Percentiles rank a stretch among this genome's conserved stretches.
These are phyloP conservation scores for Scarus forsteni DNA, from an alignment of 2,797 vertebrate species.

Conservation along the genomic window DNA sequence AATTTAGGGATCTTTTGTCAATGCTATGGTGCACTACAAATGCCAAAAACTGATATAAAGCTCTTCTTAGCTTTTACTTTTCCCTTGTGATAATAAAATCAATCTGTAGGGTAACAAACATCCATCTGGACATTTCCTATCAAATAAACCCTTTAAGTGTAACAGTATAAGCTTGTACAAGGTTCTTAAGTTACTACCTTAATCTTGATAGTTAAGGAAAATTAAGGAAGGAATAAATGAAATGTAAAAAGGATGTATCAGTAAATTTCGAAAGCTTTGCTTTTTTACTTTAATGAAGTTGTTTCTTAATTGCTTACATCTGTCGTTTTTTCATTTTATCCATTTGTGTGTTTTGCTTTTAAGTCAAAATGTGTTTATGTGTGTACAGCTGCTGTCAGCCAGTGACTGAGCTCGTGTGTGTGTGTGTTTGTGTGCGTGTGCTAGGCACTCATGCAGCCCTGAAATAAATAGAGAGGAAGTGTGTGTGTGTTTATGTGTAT, in stretches of 20 bases:
- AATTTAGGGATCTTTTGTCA: too few species aligned
- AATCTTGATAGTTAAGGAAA: slow-evolving; percentile 2
- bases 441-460: slow-evolving; percentile 13
- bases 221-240: not conserved
- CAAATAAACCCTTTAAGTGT: slow-evolving; percentile 16
- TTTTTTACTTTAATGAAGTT: not conserved
- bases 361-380: slow-evolving; percentile 4
- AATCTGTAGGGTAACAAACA: slow-evolving; percentile 27
- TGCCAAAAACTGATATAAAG: slow-evolving; percentile 31
- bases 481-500: slow-evolving; percentile 14
- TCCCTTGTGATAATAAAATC: slow-evolving; percentile 39
- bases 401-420: slow-evolving; percentile 1
- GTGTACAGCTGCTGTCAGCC: not conserved
- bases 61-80: slow-evolving; percentile 8
- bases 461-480: slow-evolving; percentile 30
- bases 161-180: not conserved
- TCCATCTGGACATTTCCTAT: slow-evolving; percentile 36
- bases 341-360: not conserved
- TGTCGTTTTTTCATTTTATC: not conserved
- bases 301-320: not conserved
- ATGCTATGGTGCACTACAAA: not conserved
- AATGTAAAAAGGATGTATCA: not conserved
- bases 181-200: slow-evolving; percentile 5
- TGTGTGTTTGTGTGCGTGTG: slow-evolving; percentile 5
- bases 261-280: not conserved